Conservation (phyloP, 2,113 vertebrate species). For the Zosterops japonicus region DNA sequence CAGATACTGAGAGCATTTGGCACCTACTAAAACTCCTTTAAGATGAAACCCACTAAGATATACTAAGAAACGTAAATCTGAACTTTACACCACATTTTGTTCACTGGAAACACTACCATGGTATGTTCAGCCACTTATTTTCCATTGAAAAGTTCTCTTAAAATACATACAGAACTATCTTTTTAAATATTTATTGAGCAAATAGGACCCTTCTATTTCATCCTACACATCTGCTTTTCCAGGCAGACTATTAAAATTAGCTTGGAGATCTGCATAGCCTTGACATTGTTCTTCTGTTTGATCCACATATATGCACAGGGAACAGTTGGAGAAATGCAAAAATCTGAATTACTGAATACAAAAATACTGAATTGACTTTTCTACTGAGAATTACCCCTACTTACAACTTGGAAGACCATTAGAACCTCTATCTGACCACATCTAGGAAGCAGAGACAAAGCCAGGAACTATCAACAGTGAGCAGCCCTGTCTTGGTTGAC, state of each 20-base stretch:
- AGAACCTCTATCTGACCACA: neutral
- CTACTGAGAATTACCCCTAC: neutral
- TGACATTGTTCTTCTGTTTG: neutral
- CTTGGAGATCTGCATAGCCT: neutral
- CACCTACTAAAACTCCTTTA: conserved; percentile 1
- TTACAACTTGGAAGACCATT: neutral
- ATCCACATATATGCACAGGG: neutral
- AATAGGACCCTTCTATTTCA: neutral
- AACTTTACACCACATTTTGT: neutral
- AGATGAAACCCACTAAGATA: conserved; percentile 16
- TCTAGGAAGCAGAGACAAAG: neutral
- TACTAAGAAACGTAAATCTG: conserved; percentile 14
- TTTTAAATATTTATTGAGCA: neutral
- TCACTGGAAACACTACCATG: neutral
- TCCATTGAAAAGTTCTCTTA: neutral
- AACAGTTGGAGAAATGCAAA: neutral
- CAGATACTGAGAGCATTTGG: conserved; percentile 34
- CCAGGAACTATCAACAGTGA: neutral
- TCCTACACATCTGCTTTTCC: neutral
- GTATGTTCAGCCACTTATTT: neutral
- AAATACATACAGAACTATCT: neutral
- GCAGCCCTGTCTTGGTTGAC: neutral
- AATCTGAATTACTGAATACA: neutral
- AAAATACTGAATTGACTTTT: neutral
- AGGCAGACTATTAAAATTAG: neutral